Conservation (phyloP, 2,888 invertebrate species). For the Clostera curtula region DNA sequence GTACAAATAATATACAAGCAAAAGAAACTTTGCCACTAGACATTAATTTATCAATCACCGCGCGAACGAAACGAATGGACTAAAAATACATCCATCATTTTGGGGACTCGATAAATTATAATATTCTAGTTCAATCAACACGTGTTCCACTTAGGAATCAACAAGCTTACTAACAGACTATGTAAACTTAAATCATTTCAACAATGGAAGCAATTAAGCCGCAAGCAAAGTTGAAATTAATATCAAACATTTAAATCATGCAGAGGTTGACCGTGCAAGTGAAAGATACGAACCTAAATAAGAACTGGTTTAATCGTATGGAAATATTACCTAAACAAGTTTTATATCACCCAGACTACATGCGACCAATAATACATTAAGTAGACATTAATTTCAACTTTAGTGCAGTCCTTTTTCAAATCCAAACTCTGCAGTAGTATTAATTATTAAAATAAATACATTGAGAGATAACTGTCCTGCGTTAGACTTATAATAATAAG, state of each 20-base stretch:
- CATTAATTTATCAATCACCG: constrained; percentile 17
- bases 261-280: no score
- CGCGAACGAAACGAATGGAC: constrained; percentile 10
- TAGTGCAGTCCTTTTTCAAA: constrained; percentile 18
- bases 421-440: constrained; percentile 19
- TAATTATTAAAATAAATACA: constrained; percentile 14
- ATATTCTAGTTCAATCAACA: constrained; percentile 23
- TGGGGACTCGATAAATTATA: constrained; percentile 12
- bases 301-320: no score
- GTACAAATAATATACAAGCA: constrained; percentile 66
- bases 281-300: no score
- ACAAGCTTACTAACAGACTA: constrained; percentile 34
- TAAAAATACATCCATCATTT: constrained; percentile 4
- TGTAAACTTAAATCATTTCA: constrained; percentile 45
- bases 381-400: constrained; percentile 22
- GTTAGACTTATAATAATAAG: constrained; percentile 58
- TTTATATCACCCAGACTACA: no score
- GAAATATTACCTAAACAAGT: no score
- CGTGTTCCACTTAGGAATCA: constrained; percentile 35
- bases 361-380: no score
- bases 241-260: neutral
- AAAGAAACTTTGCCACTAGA: constrained; percentile 38
- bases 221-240: constrained; percentile 21
- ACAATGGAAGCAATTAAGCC: constrained; percentile 43
- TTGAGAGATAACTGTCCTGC: constrained; percentile 46